Evolutionary conservation across 2,797 vertebrate genomes (phyloP).

Genomic region (Enteromius fasciolatus): DNA sequence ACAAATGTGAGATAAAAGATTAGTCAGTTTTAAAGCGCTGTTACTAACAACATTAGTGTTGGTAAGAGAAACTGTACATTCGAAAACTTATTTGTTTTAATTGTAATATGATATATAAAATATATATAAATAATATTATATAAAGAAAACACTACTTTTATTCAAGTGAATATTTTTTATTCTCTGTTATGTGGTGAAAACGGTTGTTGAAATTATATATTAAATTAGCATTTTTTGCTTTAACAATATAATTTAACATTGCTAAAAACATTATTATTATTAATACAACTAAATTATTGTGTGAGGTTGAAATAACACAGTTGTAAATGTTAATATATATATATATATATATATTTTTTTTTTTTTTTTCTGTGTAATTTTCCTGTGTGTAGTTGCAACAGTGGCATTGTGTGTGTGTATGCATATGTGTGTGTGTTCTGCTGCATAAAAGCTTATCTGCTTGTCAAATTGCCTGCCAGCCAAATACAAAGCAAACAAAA

Average conservation of each 20-base stretch:
- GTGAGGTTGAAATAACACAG: background rate
- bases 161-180: too few species aligned
- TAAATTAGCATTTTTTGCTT: background rate
- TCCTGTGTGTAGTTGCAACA: background rate
- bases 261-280: background rate
- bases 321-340: background rate
- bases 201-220: too few species aligned
- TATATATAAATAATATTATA: background rate
- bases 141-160: background rate
- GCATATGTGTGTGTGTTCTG: slow-evolving; percentile 14
- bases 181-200: background rate
- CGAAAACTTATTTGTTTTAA: background rate
- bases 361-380: background rate
- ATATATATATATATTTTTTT: too few species aligned
- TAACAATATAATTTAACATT: background rate
- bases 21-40: background rate
- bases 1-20: background rate
- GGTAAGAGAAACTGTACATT: too few species aligned
- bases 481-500: background rate
- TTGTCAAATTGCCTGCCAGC: slow-evolving; percentile 12
- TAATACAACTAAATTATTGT: background rate
- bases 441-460: slow-evolving; percentile 19
- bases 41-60: background rate
- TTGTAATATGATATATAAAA: background rate
- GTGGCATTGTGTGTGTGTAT: slow-evolving; percentile 2